Percentiles rank a stretch among this genome's conserved stretches.
Conservation (phyloP, 2,113 vertebrate genomes). For the Antechinus stuartii region DNA sequence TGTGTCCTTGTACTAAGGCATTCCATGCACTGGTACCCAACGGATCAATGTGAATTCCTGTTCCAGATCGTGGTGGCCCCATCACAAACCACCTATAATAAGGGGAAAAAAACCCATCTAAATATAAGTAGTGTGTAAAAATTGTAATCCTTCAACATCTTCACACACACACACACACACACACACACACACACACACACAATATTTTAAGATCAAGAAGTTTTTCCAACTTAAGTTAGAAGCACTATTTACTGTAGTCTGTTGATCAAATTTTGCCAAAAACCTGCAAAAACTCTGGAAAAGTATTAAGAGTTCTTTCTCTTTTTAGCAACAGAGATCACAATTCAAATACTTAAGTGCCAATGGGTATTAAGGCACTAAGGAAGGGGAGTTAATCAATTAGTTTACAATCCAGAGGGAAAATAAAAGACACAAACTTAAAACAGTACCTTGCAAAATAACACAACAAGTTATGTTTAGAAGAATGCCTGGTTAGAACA, state of each 20-base stretch:
- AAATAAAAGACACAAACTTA: background rate
- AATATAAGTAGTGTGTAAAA: background rate
- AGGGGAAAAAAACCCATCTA: background rate
- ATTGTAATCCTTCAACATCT: background rate
- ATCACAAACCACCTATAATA: conserved; percentile 96
- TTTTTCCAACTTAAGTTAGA: background rate
- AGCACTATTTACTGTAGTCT: background rate
- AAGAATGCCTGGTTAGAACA: background rate
- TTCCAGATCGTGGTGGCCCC: conserved; percentile 96
- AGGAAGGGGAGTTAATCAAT: background rate
- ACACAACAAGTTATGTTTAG: background rate
- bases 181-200: background rate
- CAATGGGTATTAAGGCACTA: background rate
- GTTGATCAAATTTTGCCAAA: background rate
- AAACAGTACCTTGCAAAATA: background rate
- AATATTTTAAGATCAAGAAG: background rate
- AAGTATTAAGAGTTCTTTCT: background rate
- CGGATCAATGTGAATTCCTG: conserved; percentile 98
- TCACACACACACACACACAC: background rate
- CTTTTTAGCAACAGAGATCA: background rate
- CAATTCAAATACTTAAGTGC: background rate
- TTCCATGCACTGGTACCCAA: conserved; percentile 99
- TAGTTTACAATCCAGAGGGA: background rate
- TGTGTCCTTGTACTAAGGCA: conserved; percentile 96
- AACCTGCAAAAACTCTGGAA: background rate